phyloP scores from a whole-genome alignment of 2,888 invertebrate genomes.

The Dynastes maya region DNA sequence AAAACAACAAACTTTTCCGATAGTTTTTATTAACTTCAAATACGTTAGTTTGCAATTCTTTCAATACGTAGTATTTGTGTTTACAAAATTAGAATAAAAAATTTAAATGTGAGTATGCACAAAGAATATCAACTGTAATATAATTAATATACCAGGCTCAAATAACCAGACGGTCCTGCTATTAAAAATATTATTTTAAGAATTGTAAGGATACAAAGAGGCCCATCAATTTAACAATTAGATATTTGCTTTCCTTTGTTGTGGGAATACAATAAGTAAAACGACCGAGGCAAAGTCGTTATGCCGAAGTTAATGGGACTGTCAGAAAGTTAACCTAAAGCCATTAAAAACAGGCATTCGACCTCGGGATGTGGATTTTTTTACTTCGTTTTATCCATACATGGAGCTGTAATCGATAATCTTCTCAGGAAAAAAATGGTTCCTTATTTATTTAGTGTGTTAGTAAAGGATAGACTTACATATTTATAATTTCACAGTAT shows the following conservation, averaged over 20 bases:
- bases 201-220: not conserved
- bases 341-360: constrained; percentile 5
- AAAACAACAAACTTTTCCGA: too few relatives aligned
- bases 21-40: too few relatives aligned
- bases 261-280: not conserved
- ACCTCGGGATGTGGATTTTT: constrained; percentile 6
- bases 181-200: too few relatives aligned
- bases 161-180: too few relatives aligned
- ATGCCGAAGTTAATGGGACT: constrained; percentile 18
- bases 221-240: not conserved
- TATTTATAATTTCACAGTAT: too few relatives aligned
- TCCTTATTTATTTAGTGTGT: not conserved
- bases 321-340: constrained; percentile 7
- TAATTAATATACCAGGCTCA: too few relatives aligned
- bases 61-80: too few relatives aligned
- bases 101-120: too few relatives aligned
- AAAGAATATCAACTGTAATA: too few relatives aligned
- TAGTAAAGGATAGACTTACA: not conserved
- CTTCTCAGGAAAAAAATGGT: not conserved
- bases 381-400: not conserved
- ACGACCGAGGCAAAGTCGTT: not conserved
- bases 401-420: not conserved
- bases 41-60: too few relatives aligned
- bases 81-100: too few relatives aligned
- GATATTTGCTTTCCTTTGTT: not conserved